Conservation (phyloP, 2,113 vertebrate species). For the Scalopus aquaticus region DNA sequence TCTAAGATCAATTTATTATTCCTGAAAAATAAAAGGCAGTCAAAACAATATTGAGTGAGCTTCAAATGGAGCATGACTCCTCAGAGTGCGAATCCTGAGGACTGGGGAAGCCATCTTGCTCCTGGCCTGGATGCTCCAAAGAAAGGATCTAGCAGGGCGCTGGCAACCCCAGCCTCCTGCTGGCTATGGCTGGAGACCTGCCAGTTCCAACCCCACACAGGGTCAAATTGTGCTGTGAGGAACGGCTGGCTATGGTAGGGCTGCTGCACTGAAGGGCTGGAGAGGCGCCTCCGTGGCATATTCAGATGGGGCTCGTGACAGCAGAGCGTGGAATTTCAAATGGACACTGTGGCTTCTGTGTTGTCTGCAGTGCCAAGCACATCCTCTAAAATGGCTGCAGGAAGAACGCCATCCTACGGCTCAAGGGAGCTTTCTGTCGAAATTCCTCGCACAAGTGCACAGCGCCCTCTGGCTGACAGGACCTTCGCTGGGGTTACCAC, state of each 20-base stretch:
- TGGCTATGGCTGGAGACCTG: not conserved
- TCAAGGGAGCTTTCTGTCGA: not conserved
- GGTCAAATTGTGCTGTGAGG: not conserved
- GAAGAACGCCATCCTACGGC: not conserved
- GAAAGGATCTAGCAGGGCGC: not conserved
- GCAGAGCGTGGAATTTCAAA: slow-evolving; percentile 17
- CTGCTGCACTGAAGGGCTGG: not conserved
- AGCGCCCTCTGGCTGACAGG: not conserved
- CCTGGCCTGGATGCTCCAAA: slow-evolving; percentile 36
- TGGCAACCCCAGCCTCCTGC: not conserved
- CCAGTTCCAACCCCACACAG: slow-evolving; percentile 24
- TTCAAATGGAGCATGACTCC: slow-evolving; percentile 63
- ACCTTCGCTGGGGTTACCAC: not conserved
- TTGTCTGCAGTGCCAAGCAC: not conserved
- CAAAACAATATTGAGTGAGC: slow-evolving; percentile 75
- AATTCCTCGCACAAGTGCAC: not conserved
- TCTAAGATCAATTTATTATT: slow-evolving; percentile 69
- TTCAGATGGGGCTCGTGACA: not conserved
- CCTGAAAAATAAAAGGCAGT: slow-evolving; percentile 75
- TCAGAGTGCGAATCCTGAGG: slow-evolving; percentile 57
- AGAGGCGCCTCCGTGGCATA: slow-evolving; percentile 26
- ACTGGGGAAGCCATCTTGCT: slow-evolving; percentile 37
- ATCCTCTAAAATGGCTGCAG: slow-evolving; percentile 20
- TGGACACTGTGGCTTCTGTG: slow-evolving; percentile 16
- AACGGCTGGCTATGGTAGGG: not conserved